These are phyloP conservation scores for Metaphire vulgaris DNA, from an alignment of 1,140 invertebrate species.

Conservation along the genomic window DNA sequence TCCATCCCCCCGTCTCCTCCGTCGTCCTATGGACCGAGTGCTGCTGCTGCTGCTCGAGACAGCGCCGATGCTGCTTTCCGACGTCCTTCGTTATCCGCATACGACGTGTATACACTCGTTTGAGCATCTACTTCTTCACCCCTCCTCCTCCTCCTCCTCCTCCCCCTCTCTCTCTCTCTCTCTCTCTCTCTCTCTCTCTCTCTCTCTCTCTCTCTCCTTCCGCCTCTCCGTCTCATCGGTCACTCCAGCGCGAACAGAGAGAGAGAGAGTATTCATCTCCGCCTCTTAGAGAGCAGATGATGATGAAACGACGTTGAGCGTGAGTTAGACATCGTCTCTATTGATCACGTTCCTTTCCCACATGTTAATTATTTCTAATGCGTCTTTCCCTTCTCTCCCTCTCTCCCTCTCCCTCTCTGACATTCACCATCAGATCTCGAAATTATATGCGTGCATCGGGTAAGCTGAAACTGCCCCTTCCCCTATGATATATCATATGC, in stretches of 20 bases:
- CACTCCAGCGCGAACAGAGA: too few relatives aligned
- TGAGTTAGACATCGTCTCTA: too few relatives aligned
- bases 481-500: too few relatives aligned
- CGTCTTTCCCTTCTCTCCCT: background rate
- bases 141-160: background rate
- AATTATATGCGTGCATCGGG: too few relatives aligned
- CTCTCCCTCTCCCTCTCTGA: background rate
- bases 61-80: too few relatives aligned
- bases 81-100: background rate
- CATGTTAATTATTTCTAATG: background rate
- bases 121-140: background rate
- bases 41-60: background rate
- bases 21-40: background rate
- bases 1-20: background rate
- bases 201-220: background rate
- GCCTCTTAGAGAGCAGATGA: too few relatives aligned
- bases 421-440: too few relatives aligned
- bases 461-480: too few relatives aligned
- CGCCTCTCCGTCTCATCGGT: background rate
- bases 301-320: too few relatives aligned
- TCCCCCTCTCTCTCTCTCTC: background rate
- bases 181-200: background rate
- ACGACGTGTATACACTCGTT: background rate
- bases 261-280: background rate
- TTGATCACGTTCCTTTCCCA: background rate